A percentile compares a stretch with the other conserved stretches of the same genome.
Evolutionary conservation across 2,888 invertebrate species (phyloP).

Genomic region (Ornithoptera priamus): DNA sequence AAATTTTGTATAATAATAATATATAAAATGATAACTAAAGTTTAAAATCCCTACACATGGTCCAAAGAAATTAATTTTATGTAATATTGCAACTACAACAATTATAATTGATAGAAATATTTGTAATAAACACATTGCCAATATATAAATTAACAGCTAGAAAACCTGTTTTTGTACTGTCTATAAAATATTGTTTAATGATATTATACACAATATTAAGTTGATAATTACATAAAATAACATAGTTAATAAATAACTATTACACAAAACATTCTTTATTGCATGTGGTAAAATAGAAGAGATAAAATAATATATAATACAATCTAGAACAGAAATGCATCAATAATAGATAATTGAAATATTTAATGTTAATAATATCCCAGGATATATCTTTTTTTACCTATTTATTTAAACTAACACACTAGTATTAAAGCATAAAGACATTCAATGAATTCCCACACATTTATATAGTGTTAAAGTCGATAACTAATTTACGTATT

Average conservation of each 20-base stretch:
- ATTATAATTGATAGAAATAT: neutral
- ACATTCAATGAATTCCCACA: conserved; percentile 50
- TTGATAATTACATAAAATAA: neutral
- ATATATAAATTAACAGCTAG: neutral
- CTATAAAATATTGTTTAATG: conserved; percentile 6
- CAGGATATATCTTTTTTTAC: conserved; percentile 34
- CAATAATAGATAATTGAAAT: conserved; percentile 7
- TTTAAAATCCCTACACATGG: too few relatives aligned
- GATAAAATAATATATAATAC: conserved; percentile 2
- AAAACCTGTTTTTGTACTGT: neutral
- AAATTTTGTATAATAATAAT: too few relatives aligned
- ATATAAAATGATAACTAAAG: too few relatives aligned
- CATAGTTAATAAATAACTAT: neutral
- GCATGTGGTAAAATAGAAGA: conserved; percentile 2
- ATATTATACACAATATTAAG: conserved; percentile 5
- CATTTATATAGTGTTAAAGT: conserved; percentile 35
- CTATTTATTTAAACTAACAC: conserved; percentile 60
- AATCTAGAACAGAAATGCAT: conserved; percentile 16
- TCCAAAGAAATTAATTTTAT: neutral
- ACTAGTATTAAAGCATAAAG: conserved; percentile 72
- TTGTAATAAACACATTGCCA: neutral
- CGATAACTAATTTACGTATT: conserved; percentile 42
- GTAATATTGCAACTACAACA: neutral
- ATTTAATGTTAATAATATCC: conserved; percentile 26
- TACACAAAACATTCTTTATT: neutral